Conservation (phyloP, 2,888 invertebrate genomes). For the Drosophila cracens region DNA sequence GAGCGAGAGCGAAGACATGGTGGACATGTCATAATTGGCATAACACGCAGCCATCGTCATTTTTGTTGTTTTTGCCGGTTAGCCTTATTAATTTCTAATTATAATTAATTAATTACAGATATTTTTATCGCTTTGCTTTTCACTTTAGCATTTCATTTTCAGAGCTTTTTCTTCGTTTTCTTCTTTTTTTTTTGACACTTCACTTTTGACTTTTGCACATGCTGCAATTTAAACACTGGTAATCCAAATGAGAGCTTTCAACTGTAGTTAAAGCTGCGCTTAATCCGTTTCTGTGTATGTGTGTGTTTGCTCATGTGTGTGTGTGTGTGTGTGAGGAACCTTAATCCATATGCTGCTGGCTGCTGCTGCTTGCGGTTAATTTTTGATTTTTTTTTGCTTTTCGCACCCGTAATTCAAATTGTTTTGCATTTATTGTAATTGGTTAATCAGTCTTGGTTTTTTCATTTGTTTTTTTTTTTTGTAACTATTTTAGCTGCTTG, state of each 20-base stretch:
- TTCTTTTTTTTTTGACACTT: conserved; percentile 42
- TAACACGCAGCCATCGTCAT: conserved; percentile 85
- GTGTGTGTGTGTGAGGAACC: conserved; percentile 75
- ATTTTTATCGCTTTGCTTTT: conserved; percentile 10
- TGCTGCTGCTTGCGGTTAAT: conserved; percentile 25
- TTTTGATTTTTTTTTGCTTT: conserved; percentile 27
- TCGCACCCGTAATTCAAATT: conserved; percentile 55
- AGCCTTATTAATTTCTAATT: conserved; percentile 11
- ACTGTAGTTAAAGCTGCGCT: conserved; percentile 68
- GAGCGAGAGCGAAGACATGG: conserved; percentile 69
- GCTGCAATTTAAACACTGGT: conserved; percentile 82
- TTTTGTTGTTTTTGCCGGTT: conserved; percentile 36
- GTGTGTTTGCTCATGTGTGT: conserved; percentile 29
- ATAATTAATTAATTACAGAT: conserved; percentile 9
- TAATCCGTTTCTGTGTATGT: conserved; percentile 69
- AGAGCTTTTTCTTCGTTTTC: conserved; percentile 36
- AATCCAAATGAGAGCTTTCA: conserved; percentile 79
- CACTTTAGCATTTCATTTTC: conserved; percentile 58
- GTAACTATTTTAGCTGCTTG: conserved; percentile 52
- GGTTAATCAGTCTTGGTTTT: conserved; percentile 77
- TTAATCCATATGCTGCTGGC: conserved; percentile 81
- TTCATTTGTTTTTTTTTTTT: conserved; percentile 22
- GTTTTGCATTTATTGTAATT: conserved; percentile 57
- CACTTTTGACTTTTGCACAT: conserved; percentile 37
- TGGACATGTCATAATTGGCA: conserved; percentile 84